Evolutionary conservation across 2,113 vertebrate species (phyloP), one percentile per base, ranked within the genome.

Genomic region (Elgaria multicarinata): DNA sequence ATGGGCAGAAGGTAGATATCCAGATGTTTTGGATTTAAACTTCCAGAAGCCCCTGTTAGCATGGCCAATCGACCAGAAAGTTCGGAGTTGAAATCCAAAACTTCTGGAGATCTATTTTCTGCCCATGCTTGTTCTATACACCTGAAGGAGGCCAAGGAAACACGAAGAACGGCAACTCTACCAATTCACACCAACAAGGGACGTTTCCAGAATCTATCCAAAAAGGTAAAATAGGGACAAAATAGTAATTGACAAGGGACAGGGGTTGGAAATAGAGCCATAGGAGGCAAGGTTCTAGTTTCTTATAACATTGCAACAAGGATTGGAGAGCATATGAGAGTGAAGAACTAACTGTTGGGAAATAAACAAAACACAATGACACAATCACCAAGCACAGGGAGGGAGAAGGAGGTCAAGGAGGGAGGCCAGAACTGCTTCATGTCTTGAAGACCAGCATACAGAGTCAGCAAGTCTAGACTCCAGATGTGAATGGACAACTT

Each of bases 401-500:
- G 95, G 94, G 92, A 89, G 83, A 78, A 67, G 90, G 53, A 69
- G 85, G 89, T 93, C 90, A 93, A 44, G 86, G 42, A 85, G 42
- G 20, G 83, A 77, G 72, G 87, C 86, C 80, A 94, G 91, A 96
- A 92, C 94, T 94, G 89, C 93, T 90, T 28, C 86, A 93, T 94
- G 89, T 86, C 93, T 96, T 82, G 13, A 91, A 95, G 96, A 89
- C 95, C 96, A 96, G 92, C 91, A 89, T 93, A 93, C 91, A 93
- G 96, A 98, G 97, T 96, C 97, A 95, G 94, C 94, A 95, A 97
- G 97, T 98, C 98, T 98, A 98, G 98, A 98, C 97, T 98, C 96
- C 98, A 98, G 98, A 98, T 98, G 98, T 97, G 95, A 94, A 91
- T 6, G 46, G 89, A 87, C 62, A 95, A 93, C 90, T 93, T 96